A percentile compares a stretch with the other conserved stretches of the same genome.
Evolutionary conservation across 2,113 vertebrate species (phyloP).

Genomic region (Lagopus muta): DNA sequence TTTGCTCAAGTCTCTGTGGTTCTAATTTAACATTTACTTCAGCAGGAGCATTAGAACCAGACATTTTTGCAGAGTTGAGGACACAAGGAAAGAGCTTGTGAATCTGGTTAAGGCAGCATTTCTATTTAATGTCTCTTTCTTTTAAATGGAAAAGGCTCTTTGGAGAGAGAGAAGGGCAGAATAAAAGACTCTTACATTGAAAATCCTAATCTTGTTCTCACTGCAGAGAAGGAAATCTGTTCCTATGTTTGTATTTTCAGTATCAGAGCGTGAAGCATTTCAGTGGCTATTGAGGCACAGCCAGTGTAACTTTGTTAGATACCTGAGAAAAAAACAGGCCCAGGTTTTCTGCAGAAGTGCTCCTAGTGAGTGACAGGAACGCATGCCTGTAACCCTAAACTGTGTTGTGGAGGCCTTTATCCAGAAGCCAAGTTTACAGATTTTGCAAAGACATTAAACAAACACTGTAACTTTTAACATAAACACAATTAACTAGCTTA

Average conservation of each 20-base stretch:
- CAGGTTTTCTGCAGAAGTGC: neutral
- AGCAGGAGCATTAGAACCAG: neutral
- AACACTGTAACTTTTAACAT: constrained; percentile 80
- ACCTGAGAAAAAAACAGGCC: constrained; percentile 3
- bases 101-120: neutral
- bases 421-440: constrained; percentile 83
- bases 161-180: neutral
- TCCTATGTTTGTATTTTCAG: neutral
- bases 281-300: neutral
- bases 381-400: constrained; percentile 44
- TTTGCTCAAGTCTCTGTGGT: neutral
- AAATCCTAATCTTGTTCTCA: neutral
- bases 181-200: neutral
- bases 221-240: neutral
- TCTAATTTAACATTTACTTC: neutral
- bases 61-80: neutral
- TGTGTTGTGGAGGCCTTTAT: constrained; percentile 67
- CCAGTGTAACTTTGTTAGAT: neutral
- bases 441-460: constrained; percentile 80
- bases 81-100: neutral
- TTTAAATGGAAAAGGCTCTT: neutral
- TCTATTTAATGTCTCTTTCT: neutral
- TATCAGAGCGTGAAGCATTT: neutral
- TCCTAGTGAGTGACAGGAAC: constrained; percentile 32
- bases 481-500: constrained; percentile 81